Evolutionary conservation across 2,113 vertebrate genomes (phyloP).

Genomic region (Colaptes auratus): DNA sequence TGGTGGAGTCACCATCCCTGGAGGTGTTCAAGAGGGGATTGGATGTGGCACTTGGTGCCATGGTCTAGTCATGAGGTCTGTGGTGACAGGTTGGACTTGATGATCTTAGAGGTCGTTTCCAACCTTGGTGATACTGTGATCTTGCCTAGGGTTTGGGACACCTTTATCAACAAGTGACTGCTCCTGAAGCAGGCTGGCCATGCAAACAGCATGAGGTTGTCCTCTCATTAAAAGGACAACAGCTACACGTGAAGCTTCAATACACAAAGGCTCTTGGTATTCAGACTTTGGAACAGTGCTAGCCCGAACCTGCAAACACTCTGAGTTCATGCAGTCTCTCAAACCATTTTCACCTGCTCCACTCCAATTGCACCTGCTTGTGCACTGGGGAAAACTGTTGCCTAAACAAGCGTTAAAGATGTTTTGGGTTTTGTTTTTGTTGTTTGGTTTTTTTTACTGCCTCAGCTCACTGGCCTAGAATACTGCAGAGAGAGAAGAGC

Average conservation of each 20-base stretch:
- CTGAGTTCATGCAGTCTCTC: background rate
- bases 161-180: background rate
- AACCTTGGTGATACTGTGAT: no score
- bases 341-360: no score
- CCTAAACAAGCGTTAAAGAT: background rate
- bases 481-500: background rate
- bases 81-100: no score
- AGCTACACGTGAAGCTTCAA: accelerated
- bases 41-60: no score
- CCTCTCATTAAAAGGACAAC: background rate
- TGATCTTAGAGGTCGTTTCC: no score
- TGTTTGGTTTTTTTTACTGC: background rate
- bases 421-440: no score
- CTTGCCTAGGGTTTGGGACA: background rate
- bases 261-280: background rate
- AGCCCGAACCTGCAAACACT: background rate
- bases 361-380: background rate
- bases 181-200: background rate
- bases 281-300: background rate
- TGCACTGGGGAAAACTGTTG: background rate
- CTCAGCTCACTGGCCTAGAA: background rate
- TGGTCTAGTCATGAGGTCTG: no score
- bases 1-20: no score
- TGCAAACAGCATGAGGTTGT: background rate
- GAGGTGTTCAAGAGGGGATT: no score